Evolutionary conservation across 2,113 vertebrate species (phyloP).

Genomic region (Spilogale gracilis): DNA sequence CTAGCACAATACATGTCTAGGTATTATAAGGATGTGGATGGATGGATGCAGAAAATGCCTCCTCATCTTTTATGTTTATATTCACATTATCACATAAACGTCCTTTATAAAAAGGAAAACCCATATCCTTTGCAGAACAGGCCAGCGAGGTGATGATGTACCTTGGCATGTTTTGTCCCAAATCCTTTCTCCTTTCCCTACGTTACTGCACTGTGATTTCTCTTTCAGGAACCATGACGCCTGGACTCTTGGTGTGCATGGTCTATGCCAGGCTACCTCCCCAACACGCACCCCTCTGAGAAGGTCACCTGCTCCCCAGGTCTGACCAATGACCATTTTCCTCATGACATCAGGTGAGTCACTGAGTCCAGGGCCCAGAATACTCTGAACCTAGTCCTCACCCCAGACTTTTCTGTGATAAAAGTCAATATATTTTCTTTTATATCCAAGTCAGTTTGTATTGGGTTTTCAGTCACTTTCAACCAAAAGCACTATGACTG

Average conservation of each 20-base stretch:
- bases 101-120: not conserved
- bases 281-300: not conserved
- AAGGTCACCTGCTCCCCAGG: not conserved
- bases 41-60: not conserved
- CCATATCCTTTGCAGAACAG: not conserved
- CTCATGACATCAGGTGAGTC: not conserved
- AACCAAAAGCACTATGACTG: conserved; percentile 15
- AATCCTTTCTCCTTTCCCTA: conserved; percentile 5
- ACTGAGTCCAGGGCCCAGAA: not conserved
- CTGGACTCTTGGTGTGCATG: not conserved
- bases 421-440: not conserved
- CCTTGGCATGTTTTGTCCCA: not conserved
- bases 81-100: not conserved
- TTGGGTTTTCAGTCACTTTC: not conserved
- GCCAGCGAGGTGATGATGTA: not conserved
- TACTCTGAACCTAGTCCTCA: not conserved
- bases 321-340: not conserved
- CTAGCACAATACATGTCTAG: not conserved
- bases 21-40: not conserved
- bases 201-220: not conserved
- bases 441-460: not conserved
- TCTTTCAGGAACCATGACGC: not conserved
- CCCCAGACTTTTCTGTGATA: not conserved
- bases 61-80: not conserved
- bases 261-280: not conserved